Base-by-base conservation (phyloP, 2,888 invertebrate species). In the Nomada fucata region DNA sequence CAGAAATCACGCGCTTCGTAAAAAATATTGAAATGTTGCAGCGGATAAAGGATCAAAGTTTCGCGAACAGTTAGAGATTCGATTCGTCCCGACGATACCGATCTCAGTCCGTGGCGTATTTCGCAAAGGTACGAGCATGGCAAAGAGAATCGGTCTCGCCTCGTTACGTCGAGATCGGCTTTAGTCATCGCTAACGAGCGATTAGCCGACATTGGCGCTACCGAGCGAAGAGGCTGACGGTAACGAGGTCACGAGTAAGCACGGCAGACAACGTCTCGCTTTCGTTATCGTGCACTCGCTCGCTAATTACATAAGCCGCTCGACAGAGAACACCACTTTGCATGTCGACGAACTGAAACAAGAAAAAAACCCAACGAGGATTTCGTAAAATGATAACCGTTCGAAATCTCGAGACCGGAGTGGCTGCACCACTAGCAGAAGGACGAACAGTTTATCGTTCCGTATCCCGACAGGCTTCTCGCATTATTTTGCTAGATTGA, bases 171-270 rank as follows among this genome's bases (percentile, higher is more conserved):
- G 52, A 59, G 68, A 82, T 83, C 82, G 67, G 79, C 67, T 83
- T 82, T 72, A 82, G 83, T 79, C 79, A 68, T 84, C 76, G 78
- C 67, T 81, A 81, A 85, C 84, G 84, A 85, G 84, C 76, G 84
- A 84, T 85, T 81, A 81, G 81, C 78, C 81, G 76, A 76, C 67
- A 78, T 76, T 79, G 73, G 67, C 57, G 73, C 69, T 77, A 60
- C 67, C 71, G 64, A 70, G 50, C 64, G 75, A 71, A 59, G 73
- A 65, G 61, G 55, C 69, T 70, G 71, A 50, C 42, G 63, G 71
- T 76, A 79, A 83, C 74, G 84, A 83, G 79, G 83, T 76, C 84
- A 76, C 69, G 73, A 76, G 52, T 79, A 65, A 79, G 67, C 57
- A 52, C 76, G 73, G 23, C 26, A 15, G 47, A 60, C 69, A 52